Evolutionary conservation across 2,888 invertebrate genomes (phyloP).

Genomic region (Macropis europaea): DNA sequence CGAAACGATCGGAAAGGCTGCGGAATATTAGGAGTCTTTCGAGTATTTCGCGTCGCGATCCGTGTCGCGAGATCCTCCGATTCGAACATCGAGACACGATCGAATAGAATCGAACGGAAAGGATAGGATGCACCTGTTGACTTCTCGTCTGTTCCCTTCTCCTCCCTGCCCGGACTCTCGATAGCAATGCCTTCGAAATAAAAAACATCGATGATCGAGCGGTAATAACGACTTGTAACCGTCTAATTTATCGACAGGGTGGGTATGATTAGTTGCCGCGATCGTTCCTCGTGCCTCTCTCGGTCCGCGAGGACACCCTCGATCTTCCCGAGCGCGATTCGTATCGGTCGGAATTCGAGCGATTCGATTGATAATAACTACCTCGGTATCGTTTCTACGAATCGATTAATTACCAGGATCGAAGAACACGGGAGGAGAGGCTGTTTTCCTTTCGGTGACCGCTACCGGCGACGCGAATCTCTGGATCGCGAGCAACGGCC

Average conservation of each 20-base stretch:
- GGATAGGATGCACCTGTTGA: too few relatives aligned
- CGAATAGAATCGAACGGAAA: too few relatives aligned
- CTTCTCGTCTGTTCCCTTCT: too few relatives aligned
- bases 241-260: constrained; percentile 29
- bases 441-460: not conserved
- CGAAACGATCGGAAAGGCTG: too few relatives aligned
- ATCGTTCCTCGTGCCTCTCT: not conserved
- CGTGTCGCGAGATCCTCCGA: too few relatives aligned
- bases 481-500: constrained; percentile 33
- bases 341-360: constrained; percentile 10
- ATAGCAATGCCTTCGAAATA: not conserved
- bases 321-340: constrained; percentile 8
- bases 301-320: constrained; percentile 8
- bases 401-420: constrained; percentile 26
- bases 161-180: not conserved
- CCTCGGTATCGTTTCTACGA: constrained; percentile 1
- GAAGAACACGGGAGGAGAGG: not conserved
- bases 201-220: not conserved
- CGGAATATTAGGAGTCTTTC: too few relatives aligned
- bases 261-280: constrained; percentile 40
- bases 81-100: too few relatives aligned
- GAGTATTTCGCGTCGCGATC: too few relatives aligned
- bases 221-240: constrained; percentile 25
- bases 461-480: constrained; percentile 27
- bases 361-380: constrained; percentile 29